Percentiles rank a stretch among this genome's conserved stretches.
Conservation (phyloP, 2,113 vertebrate species). For the Petromus typicus region DNA sequence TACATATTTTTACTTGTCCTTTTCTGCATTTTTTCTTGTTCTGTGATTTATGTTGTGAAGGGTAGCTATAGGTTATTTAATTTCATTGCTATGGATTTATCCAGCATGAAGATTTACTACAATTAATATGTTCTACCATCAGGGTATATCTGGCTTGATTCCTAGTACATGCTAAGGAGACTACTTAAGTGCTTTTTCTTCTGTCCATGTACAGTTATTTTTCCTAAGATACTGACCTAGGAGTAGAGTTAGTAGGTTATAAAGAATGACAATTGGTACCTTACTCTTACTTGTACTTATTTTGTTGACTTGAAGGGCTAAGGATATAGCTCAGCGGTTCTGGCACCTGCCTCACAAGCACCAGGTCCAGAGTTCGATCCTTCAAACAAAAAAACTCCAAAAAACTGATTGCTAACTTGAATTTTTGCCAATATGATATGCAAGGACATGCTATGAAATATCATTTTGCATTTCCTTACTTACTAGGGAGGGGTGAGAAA, state of each 20-base stretch:
- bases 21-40: neutral
- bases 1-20: neutral
- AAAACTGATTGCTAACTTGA: neutral
- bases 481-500: neutral
- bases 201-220: neutral
- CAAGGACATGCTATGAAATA: neutral
- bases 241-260: neutral
- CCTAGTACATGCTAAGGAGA: neutral
- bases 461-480: neutral
- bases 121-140: neutral
- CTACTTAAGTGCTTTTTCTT: neutral
- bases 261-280: neutral
- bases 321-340: no score
- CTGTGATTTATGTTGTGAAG: conserved; percentile 16
- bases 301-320: neutral
- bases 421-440: neutral
- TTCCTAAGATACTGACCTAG: neutral
- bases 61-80: neutral
- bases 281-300: neutral
- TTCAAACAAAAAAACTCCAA: no score
- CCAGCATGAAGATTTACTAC: neutral
- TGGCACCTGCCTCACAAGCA: no score
- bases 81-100: conserved; percentile 14
- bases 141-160: conserved; percentile 6
- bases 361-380: no score